phyloP scores from a whole-genome alignment of 1,140 invertebrate genomes.

The Orussus abietinus region DNA sequence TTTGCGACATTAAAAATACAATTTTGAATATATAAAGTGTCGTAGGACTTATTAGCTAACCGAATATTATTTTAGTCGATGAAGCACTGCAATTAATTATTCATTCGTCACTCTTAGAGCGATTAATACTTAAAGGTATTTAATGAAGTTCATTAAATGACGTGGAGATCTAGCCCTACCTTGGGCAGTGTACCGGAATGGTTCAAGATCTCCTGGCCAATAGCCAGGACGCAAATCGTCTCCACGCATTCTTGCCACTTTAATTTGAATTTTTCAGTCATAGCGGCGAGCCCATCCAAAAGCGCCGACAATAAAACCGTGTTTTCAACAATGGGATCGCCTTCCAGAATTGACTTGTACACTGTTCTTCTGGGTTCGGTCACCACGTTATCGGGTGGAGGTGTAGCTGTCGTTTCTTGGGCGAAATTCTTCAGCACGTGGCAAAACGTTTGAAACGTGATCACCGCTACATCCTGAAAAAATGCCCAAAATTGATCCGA shows the following conservation, averaged over 20 bases:
- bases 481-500: too few relatives aligned
- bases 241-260: slow-evolving; percentile 72
- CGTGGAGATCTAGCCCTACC: slow-evolving; percentile 40
- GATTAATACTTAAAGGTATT: slow-evolving; percentile 10
- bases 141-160: slow-evolving; percentile 12
- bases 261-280: slow-evolving; percentile 67
- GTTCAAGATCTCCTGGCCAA: slow-evolving; percentile 56
- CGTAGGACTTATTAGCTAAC: too few relatives aligned
- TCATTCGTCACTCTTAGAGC: too few relatives aligned
- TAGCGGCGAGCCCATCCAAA: slow-evolving; percentile 58
- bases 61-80: too few relatives aligned
- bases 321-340: slow-evolving; percentile 43
- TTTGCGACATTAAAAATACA: too few relatives aligned
- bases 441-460: slow-evolving; percentile 67
- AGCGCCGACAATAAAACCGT: slow-evolving; percentile 57
- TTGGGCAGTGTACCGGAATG: slow-evolving; percentile 53
- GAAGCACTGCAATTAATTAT: too few relatives aligned
- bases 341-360: slow-evolving; percentile 40
- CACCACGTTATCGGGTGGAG: slow-evolving; percentile 8
- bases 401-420: slow-evolving; percentile 16
- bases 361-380: slow-evolving; percentile 24
- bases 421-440: slow-evolving; percentile 63
- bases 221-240: slow-evolving; percentile 59
- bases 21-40: too few relatives aligned
- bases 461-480: slow-evolving; percentile 60